These are phyloP conservation scores for Trissonchulus latispiculum DNA, from an alignment of 2,888 invertebrate species.

Conservation along the genomic window DNA sequence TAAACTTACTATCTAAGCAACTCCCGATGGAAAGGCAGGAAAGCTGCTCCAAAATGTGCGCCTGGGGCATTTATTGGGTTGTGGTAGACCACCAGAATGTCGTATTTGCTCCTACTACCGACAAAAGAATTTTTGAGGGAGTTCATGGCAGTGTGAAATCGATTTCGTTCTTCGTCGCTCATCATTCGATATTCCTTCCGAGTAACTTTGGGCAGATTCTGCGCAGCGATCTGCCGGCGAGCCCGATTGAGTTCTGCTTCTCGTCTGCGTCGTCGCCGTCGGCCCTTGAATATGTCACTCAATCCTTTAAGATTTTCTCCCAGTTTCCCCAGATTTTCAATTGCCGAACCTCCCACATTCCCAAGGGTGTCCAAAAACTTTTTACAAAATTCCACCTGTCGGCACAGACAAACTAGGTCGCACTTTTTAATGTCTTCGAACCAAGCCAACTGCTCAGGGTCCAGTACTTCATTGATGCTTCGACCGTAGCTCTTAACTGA, in stretches of 20 bases:
- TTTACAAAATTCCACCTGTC: background rate
- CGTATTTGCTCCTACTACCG: constrained; percentile 16
- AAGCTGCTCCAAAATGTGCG: constrained; percentile 16
- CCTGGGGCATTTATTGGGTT: background rate
- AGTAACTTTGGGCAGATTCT: background rate
- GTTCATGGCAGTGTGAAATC: constrained; percentile 2
- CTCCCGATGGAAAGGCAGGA: constrained; percentile 20
- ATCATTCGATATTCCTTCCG: constrained; percentile 5
- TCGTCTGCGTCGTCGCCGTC: background rate
- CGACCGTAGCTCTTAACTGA: background rate
- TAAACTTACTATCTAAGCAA: constrained; percentile 17
- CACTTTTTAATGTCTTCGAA: background rate
- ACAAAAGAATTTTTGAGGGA: background rate
- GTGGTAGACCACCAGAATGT: constrained; percentile 14
- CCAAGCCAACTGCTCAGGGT: background rate
- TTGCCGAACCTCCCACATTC: background rate
- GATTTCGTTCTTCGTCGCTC: background rate
- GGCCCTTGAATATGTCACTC: background rate
- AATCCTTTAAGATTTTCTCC: too few species aligned
- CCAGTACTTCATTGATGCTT: background rate
- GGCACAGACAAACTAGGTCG: background rate
- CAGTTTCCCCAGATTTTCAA: too few species aligned
- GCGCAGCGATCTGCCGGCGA: background rate
- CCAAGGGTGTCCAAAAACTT: background rate
- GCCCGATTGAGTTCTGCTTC: background rate